These are phyloP conservation scores for Sycophila sp. DNA, from an alignment of 1,140 invertebrate genomes.

Conservation along the genomic window DNA sequence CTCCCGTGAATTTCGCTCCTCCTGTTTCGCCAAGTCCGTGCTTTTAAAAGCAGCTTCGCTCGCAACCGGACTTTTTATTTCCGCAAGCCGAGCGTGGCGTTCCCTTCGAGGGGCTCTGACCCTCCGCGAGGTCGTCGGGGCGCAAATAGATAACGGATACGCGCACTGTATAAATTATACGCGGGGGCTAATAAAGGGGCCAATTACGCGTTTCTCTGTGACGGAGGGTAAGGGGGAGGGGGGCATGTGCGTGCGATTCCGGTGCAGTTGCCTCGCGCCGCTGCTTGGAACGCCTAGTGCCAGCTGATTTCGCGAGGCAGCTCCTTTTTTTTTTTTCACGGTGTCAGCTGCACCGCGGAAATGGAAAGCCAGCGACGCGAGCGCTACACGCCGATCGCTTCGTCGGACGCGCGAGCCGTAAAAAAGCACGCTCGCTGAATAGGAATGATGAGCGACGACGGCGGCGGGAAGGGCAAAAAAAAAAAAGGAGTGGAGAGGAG, in stretches of 20 bases:
- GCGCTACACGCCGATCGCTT: background rate
- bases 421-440: background rate
- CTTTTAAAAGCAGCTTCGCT: no score
- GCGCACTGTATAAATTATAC: slow-evolving; percentile 6
- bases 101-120: no score
- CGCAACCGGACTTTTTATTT: no score
- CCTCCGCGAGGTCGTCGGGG: no score
- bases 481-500: background rate
- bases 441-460: no score
- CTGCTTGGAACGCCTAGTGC: background rate
- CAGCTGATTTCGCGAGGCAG: slow-evolving; percentile 19
- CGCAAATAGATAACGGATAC: background rate
- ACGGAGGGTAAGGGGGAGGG: no score
- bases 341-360: background rate
- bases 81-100: no score
- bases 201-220: slow-evolving; percentile 10
- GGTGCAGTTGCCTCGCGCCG: background rate
- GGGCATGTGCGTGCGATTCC: slow-evolving; percentile 18
- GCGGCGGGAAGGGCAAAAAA: background rate
- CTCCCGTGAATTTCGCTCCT: no score
- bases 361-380: slow-evolving; percentile 4
- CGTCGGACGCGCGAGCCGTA: background rate
- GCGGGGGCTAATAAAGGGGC: background rate
- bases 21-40: no score
- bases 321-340: background rate